phyloP scores from a whole-genome alignment of 2,113 vertebrate species.

The Passer domesticus region DNA sequence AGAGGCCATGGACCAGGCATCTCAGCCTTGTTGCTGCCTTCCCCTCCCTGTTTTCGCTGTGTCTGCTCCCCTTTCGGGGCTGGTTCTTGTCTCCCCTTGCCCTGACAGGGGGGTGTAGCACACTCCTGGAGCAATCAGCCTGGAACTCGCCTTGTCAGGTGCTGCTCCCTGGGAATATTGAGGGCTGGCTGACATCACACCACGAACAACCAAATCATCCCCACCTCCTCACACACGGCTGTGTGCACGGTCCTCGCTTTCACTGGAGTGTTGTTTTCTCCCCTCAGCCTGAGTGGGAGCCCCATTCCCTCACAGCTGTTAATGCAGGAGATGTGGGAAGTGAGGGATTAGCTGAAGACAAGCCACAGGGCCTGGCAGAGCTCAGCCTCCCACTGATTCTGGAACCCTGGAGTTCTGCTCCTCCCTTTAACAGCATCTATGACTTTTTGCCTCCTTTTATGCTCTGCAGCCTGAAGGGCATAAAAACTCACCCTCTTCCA shows the following conservation, averaged over 20 bases:
- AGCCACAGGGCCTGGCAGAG: not conserved
- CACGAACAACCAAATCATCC: not conserved
- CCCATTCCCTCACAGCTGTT: not conserved
- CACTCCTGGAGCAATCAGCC: not conserved
- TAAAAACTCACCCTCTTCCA: not conserved
- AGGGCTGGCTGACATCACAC: not conserved
- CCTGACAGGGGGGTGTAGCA: not conserved
- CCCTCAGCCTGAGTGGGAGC: not conserved
- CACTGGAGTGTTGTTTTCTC: not conserved
- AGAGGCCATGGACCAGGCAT: not conserved
- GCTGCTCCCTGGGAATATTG: not conserved
- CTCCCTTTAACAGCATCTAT: not conserved
- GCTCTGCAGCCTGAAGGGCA: not conserved
- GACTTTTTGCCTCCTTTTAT: not conserved
- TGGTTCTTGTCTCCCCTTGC: not conserved
- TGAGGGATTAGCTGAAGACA: not conserved
- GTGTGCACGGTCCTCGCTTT: not conserved
- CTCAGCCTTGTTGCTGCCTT: not conserved
- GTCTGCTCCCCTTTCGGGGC: not conserved
- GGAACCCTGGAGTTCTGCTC: not conserved
- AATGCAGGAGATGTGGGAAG: slow-evolving; percentile 13
- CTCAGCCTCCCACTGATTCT: not conserved
- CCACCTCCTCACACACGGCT: not conserved
- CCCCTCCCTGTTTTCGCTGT: not conserved
- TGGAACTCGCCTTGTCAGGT: not conserved